Evolutionary conservation across 2,797 vertebrate species (phyloP), one percentile per base, ranked within the genome.

Genomic region (Anguilla pacifica): DNA sequence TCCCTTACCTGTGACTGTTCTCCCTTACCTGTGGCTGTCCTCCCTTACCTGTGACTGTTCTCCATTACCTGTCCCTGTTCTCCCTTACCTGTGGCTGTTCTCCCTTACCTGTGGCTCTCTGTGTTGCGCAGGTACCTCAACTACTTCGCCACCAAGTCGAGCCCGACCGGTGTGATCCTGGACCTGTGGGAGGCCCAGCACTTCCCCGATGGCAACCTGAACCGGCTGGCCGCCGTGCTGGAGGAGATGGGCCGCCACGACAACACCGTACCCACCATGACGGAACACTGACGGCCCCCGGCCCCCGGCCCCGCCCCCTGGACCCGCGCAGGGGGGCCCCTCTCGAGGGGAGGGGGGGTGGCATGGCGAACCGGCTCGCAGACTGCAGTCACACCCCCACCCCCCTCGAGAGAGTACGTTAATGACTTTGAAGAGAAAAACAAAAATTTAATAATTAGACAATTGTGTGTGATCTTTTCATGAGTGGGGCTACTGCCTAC

Each of bases 181-280:
- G 98, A 99, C 95, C 96, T 99, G 57, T 99, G 98, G 98, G 98
- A 99, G 96, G 98, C 98, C 53, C 98, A 98, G 94, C 98, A 99
- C 95, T 99, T 99, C 93, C 98, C 98, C 0, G 98, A 99, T 0
- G 98, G 98, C 89, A 99, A 99, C 94, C 96, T 99, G 91, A 97
- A 97, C 91, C 96, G 96, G 91, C 96, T 99, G 93, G 98, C 98
- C 0, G 97, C 98, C 0, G 98, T 99, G 31, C 95, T 99, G 89
- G 98, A 99, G 94, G 98, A 99, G 92, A 99, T 99, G 98, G 98
- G 98, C 90, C 97, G 98, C 91, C 97, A 98, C 0, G 98, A 99
- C 94, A 97, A 97, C 0, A 96, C 99, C 1, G 94, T 97, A 91
- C 97, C 97, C 64, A 93, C 96, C 91, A 94, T 94, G 88, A 95